phyloP scores from a whole-genome alignment of 2,797 vertebrate genomes.

The Betta splendens region DNA sequence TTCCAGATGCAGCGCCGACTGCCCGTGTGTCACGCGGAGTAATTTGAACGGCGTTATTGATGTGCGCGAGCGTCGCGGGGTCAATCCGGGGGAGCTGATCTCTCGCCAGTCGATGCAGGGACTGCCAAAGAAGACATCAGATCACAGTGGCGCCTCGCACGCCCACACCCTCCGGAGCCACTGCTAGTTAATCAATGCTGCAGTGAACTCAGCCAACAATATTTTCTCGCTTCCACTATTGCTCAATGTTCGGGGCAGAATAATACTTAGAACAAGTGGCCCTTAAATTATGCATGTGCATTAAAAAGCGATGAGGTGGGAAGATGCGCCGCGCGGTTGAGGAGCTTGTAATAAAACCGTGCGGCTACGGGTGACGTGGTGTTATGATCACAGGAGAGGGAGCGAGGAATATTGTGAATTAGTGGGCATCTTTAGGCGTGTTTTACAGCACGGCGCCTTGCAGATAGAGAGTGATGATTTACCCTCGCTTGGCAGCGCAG shows the following conservation, averaged over 20 bases:
- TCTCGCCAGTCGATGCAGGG: slow-evolving; percentile 66
- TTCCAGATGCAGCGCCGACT: slow-evolving; percentile 53
- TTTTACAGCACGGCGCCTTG: slow-evolving; percentile 58
- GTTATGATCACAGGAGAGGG: slow-evolving; percentile 35
- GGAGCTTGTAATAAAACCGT: slow-evolving; percentile 50
- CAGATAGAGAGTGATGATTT: slow-evolving; percentile 52
- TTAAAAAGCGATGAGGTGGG: slow-evolving; percentile 54
- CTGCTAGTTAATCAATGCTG: slow-evolving; percentile 61
- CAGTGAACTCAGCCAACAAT: slow-evolving; percentile 39
- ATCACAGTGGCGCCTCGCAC: slow-evolving; percentile 52
- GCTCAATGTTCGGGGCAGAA: slow-evolving; percentile 34
- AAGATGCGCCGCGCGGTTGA: slow-evolving; percentile 26
- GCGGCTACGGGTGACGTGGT: slow-evolving; percentile 35
- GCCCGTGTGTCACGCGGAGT: slow-evolving; percentile 36
- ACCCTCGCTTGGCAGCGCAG: slow-evolving; percentile 43
- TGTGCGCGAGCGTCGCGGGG: slow-evolving; percentile 48
- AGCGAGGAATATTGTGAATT: slow-evolving; percentile 53
- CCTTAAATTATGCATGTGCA: slow-evolving; percentile 52
- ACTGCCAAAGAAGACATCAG: slow-evolving; percentile 74
- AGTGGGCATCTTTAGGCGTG: slow-evolving; percentile 48
- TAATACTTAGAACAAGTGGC: slow-evolving; percentile 50
- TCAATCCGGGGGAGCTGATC: slow-evolving; percentile 68
- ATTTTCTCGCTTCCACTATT: slow-evolving; percentile 34
- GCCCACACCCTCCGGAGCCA: slow-evolving; percentile 28
- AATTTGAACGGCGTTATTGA: slow-evolving; percentile 53